A percentile compares a stretch with the other conserved stretches of the same genome.
Evolutionary conservation across 2,113 vertebrate species (phyloP).

Genomic region (Bos javanicus): DNA sequence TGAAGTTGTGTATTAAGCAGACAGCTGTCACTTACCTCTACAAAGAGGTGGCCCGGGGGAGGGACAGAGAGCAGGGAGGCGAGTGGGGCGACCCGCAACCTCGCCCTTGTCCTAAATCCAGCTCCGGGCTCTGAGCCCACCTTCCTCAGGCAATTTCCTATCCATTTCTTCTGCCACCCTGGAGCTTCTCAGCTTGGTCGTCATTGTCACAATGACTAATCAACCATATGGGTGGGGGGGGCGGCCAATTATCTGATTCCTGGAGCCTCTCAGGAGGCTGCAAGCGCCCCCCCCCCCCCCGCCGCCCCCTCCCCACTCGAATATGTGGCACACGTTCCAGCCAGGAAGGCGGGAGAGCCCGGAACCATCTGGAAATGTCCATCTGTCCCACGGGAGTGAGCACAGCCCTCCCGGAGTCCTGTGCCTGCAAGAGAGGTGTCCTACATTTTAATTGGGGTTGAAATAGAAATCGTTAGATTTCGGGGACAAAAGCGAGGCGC

Average conservation of each 20-base stretch:
- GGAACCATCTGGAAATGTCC: background rate
- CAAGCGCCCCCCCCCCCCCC: background rate
- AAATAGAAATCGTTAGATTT: fast-evolving
- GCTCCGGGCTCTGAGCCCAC: background rate
- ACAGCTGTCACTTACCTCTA: fast-evolving
- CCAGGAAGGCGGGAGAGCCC: background rate
- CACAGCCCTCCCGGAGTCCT: background rate
- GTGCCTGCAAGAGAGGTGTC: fast-evolving
- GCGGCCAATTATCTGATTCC: background rate
- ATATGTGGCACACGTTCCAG: background rate
- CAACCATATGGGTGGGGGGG: background rate
- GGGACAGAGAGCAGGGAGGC: fast-evolving
- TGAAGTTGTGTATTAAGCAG: fast-evolving
- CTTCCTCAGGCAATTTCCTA: background rate
- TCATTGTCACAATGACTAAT: background rate
- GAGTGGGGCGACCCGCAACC: fast-evolving
- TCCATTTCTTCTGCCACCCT: fast-evolving
- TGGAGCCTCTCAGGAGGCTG: background rate
- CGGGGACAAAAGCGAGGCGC: fast-evolving
- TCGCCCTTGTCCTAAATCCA: fast-evolving
- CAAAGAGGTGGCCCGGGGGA: fast-evolving
- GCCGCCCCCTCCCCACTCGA: background rate
- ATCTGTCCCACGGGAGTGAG: background rate
- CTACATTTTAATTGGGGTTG: fast-evolving
- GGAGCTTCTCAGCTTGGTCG: fast-evolving